Percentiles rank a stretch among this genome's conserved stretches.
These are phyloP conservation scores for Cebidichthys violaceus DNA, from an alignment of 2,113 vertebrate species.

Conservation along the genomic window DNA sequence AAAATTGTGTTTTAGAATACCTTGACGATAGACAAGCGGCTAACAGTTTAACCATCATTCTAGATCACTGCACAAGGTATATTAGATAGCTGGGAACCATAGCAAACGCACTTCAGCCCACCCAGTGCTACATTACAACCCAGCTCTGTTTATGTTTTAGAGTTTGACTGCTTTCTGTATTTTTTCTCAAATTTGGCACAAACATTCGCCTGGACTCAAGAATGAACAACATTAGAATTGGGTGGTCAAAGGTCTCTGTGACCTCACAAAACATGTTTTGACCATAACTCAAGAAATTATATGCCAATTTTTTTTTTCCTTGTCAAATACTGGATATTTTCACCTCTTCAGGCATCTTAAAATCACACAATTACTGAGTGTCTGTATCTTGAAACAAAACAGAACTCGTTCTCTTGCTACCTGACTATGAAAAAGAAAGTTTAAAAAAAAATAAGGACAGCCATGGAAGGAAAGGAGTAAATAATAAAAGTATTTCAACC, in stretches of 20 bases:
- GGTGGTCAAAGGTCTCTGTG: no score
- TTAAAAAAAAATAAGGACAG: no score
- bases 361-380: no score
- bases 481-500: background rate
- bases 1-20: constrained; percentile 10
- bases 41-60: background rate
- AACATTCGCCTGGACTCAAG: no score
- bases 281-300: no score
- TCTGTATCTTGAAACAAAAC: background rate
- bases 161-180: background rate
- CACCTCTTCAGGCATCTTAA: no score
- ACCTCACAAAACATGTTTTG: no score
- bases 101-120: constrained; percentile 14
- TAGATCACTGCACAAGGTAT: constrained; percentile 12
- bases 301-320: no score
- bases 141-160: no score
- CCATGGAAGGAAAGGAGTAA: background rate
- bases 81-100: constrained; percentile 43
- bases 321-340: no score
- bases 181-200: no score
- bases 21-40: background rate
- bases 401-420: background rate
- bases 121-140: background rate
- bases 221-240: no score
- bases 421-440: background rate